Percentiles rank a stretch among this genome's conserved stretches.
phyloP scores from a whole-genome alignment of 2,888 invertebrate species.

The Adelphocoris suturalis region DNA sequence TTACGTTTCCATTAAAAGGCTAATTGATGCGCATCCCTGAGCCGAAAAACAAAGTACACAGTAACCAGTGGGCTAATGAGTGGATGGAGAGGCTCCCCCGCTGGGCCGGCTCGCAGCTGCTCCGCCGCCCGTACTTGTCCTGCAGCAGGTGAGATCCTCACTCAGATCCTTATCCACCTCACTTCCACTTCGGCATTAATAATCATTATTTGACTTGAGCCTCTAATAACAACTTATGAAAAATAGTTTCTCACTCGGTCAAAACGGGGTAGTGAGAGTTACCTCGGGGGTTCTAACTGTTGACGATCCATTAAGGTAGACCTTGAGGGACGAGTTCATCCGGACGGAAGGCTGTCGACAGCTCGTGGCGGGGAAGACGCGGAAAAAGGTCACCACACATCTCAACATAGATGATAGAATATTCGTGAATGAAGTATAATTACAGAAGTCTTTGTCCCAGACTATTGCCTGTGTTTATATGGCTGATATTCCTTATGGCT shows the following conservation, averaged over 20 bases:
- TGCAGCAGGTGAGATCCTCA: conserved; percentile 60
- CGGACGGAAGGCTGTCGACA: conserved; percentile 29
- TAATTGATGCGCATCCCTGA: conserved; percentile 63
- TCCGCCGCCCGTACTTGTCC: conserved; percentile 34
- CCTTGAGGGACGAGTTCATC: neutral
- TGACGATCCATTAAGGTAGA: conserved; percentile 3
- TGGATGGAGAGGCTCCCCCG: conserved; percentile 57
- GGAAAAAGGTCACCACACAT: neutral
- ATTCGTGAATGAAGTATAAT: too few species aligned
- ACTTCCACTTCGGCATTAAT: conserved; percentile 72
- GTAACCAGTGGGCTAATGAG: conserved; percentile 65
- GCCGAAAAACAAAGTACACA: conserved; percentile 67
- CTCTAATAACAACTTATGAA: conserved; percentile 74
- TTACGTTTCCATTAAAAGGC: conserved; percentile 66
- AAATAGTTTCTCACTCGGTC: conserved; percentile 73
- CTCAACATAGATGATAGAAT: too few species aligned
- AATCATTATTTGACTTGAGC: conserved; percentile 75
- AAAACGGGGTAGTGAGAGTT: conserved; percentile 9
- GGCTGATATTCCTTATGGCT: too few species aligned
- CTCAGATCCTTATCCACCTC: conserved; percentile 57
- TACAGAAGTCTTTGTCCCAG: too few species aligned
- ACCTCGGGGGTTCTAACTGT: neutral
- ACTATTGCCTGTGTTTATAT: too few species aligned
- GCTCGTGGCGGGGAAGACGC: neutral
- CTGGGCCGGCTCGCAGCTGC: conserved; percentile 59